phyloP scores from a whole-genome alignment of 1,140 invertebrate species.

The Drosophila pectinifera region DNA sequence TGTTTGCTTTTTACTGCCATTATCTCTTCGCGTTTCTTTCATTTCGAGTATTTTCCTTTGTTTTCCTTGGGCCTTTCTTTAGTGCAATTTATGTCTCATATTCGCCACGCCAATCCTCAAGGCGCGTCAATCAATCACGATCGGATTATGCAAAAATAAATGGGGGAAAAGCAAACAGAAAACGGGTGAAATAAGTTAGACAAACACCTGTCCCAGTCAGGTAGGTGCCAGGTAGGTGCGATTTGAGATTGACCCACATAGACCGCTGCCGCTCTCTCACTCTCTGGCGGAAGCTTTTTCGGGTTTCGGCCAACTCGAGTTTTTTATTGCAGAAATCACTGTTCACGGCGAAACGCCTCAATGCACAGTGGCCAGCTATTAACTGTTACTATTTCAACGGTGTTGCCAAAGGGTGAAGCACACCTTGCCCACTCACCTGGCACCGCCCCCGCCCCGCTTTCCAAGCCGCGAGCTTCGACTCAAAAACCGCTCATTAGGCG shows the following conservation, averaged over 20 bases:
- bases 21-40: slow-evolving; percentile 4
- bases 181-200: slow-evolving; percentile 30
- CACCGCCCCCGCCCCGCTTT: not conserved
- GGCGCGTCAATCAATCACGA: slow-evolving; percentile 59
- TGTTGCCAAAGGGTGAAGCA: slow-evolving; percentile 52
- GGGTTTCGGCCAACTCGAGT: slow-evolving; percentile 34
- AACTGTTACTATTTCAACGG: slow-evolving; percentile 45
- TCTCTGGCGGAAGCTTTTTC: slow-evolving; percentile 27
- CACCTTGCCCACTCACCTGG: slow-evolving; percentile 41
- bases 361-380: slow-evolving; percentile 38
- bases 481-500: slow-evolving; percentile 36
- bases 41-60: slow-evolving; percentile 8
- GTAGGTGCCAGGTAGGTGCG: not conserved
- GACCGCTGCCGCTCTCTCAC: not conserved
- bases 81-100: slow-evolving; percentile 45
- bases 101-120: slow-evolving; percentile 42
- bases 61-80: slow-evolving; percentile 20
- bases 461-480: not conserved
- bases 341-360: slow-evolving; percentile 48
- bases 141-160: slow-evolving; percentile 52
- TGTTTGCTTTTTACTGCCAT: slow-evolving; percentile 32
- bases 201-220: slow-evolving; percentile 50
- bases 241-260: slow-evolving; percentile 47
- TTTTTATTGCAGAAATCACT: slow-evolving; percentile 48
- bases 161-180: slow-evolving; percentile 8